Evolutionary conservation across 2,797 vertebrate genomes (phyloP), one percentile per base, ranked within the genome.

Genomic region (Threskiornis aethiopicus): DNA sequence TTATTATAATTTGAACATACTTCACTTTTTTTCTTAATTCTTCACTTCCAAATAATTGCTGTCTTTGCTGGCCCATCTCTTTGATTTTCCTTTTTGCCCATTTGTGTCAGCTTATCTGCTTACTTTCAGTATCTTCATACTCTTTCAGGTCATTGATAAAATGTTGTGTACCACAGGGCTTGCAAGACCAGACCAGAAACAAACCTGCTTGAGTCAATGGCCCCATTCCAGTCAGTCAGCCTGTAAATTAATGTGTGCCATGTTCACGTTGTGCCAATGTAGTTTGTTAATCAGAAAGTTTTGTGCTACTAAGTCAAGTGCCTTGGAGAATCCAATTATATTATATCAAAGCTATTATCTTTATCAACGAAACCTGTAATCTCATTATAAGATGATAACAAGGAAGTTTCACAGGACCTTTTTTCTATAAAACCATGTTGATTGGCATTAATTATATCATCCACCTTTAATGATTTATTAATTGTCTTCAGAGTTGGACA

Each of bases 381-480:
- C 82, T 95, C 89, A 91, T 92, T 82, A 95, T 87, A 57, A 92
- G 65, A 70, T 0, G 44, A 83, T 89, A 94, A 80, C 67, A 80
- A 92, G 89, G 87, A 83, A 89, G 67, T 91, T 93, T 91, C 92
- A 80, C 75, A 83, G 33, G 67, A 62, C 51, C n/a, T 71, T 85
- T 95, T 91, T 96, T 51, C 87, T 85, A 5, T 57, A 91, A 95
- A 96, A 66, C 47, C 44, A 58, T n/a, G 44, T 94, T 95, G 96
- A 96, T 97, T 94, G 89, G 92, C 94, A 92, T 94, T 96, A 96
- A 96, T 96, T 96, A 89, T 86, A 89, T 71, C 72, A 85, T 54
- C 81, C 59, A 85, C 89, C 37, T 95, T 97, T 96, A 96, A 96
- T 93, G 95, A 96, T 96, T 97, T 96, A 95, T 96, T 96, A 96